Evolutionary conservation across 2,888 invertebrate genomes (phyloP), one percentile per base, ranked within the genome.

Genomic region (Fragum sueziense): DNA sequence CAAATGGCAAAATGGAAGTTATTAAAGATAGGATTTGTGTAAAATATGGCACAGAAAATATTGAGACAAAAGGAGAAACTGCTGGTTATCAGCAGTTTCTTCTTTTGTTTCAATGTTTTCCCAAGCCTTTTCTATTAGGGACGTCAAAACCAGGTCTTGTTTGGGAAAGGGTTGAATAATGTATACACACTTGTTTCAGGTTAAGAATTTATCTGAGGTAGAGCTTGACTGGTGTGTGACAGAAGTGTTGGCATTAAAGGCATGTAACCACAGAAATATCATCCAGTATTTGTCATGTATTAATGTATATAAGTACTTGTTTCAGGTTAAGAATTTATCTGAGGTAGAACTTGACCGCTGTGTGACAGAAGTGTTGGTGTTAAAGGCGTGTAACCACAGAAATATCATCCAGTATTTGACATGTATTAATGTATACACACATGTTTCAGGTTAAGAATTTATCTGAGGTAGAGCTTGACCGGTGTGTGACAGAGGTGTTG

Each of bases 351-450:
- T 77, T 29, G 86, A 82, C 51, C 86, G 87, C 25, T 82, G 86
- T 33, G 54, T 91, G 25, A 89, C 90, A 11, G 91, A 92, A 74
- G 91, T 91, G 20, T 82, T 85, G 17, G 85, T 90, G 17, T 71
- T 92, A 47, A 87, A 89, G 1, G 78, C 87, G 57, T 91, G 91
- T 82, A 83, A 85, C 22, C 91, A 92, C 81, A 79, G 81, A 52
- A 91, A 92, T 79, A 89, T 92, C 37, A 86, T 92, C 6, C 80
- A 88, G 7, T 91, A 92, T 77, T n/a, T n/a, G n/a, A n/a, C n/a
- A n/a, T n/a, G n/a, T n/a, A n/a, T n/a, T n/a, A n/a, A n/a, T n/a
- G n/a, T n/a, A n/a, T n/a, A n/a, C n/a, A n/a, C n/a, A n/a, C n/a
- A n/a, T n/a, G n/a, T n/a, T n/a, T 34, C 41, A 76, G 76, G 74